Conservation (phyloP, 2,113 vertebrate species). For the Callionymus lyra region DNA sequence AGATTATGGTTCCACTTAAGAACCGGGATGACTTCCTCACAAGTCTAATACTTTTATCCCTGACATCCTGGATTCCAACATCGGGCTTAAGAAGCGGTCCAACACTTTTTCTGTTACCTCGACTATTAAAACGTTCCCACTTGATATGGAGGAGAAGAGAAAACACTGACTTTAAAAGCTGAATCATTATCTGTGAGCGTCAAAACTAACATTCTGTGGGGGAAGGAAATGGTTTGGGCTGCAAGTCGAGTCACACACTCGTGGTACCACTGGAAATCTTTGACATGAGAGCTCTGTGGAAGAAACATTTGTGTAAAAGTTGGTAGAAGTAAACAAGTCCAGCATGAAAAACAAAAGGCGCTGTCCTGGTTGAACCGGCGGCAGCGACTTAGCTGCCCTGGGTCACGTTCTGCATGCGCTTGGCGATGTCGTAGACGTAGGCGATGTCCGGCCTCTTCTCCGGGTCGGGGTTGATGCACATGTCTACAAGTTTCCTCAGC, state of each 20-base stretch:
- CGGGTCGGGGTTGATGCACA: constrained; percentile 96
- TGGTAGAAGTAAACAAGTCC: constrained; percentile 35
- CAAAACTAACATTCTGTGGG: constrained; percentile 2
- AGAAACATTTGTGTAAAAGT: constrained; percentile 29
- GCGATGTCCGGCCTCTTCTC: constrained; percentile 94
- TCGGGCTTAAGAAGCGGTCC: too few species aligned
- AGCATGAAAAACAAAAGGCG: constrained; percentile 27
- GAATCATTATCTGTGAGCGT: constrained; percentile 3
- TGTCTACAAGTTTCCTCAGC: constrained; percentile 93
- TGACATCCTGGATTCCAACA: too few species aligned
- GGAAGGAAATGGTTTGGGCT: constrained; percentile 9
- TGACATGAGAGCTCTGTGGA: constrained; percentile 24
- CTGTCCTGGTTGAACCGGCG: constrained; percentile 22
- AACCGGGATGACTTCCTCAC: too few species aligned
- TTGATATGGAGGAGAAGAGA: too few species aligned
- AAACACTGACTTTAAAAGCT: constrained; percentile 6
- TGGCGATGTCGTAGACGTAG: constrained; percentile 91
- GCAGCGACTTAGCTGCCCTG: constrained; percentile 71
- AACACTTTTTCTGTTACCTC: too few species aligned
- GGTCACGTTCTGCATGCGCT: constrained; percentile 82
- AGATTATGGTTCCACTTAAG: too few species aligned
- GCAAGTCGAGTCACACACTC: constrained; percentile 9
- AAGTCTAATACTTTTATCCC: too few species aligned
- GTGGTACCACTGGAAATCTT: constrained; percentile 16
- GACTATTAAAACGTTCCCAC: too few species aligned